Conservation (phyloP, 2,888 invertebrate species). For the Calameuta pallipes region DNA sequence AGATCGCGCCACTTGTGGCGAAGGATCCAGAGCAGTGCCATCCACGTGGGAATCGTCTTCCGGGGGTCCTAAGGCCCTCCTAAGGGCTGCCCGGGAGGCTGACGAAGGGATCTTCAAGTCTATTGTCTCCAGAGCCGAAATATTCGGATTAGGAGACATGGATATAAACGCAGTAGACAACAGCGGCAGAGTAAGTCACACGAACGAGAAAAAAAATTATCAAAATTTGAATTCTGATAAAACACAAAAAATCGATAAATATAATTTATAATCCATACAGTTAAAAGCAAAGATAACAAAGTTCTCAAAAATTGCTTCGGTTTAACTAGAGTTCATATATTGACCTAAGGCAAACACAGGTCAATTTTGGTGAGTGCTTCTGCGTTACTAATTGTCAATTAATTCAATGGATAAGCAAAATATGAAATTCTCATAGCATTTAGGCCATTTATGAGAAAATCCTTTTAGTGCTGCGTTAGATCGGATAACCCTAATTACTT, state of each 20-base stretch:
- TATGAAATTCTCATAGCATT: neutral
- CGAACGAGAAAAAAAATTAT: neutral
- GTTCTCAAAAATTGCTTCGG: no score
- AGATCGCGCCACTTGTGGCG: slow-evolving; percentile 11
- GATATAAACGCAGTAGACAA: slow-evolving; percentile 70
- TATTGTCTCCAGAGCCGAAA: slow-evolving; percentile 63
- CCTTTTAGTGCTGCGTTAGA: neutral
- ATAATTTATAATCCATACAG: neutral
- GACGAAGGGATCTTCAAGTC: slow-evolving; percentile 67
- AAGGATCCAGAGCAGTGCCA: slow-evolving; percentile 42
- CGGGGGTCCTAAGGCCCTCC: slow-evolving; percentile 62
- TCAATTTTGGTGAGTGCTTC: neutral
- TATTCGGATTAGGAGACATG: slow-evolving; percentile 60
- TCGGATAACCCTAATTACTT: neutral
- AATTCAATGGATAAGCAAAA: neutral
- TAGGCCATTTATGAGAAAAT: neutral
- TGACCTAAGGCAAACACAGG: neutral
- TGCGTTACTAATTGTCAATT: neutral
- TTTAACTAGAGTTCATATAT: neutral
- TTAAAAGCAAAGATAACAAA: neutral
- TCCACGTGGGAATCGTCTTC: slow-evolving; percentile 45
- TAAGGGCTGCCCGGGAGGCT: slow-evolving; percentile 70
- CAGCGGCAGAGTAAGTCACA: slow-evolving; percentile 70
- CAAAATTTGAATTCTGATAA: neutral
- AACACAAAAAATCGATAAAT: neutral